Conservation (phyloP, 2,113 vertebrate species). For the Crotalus tigris region DNA sequence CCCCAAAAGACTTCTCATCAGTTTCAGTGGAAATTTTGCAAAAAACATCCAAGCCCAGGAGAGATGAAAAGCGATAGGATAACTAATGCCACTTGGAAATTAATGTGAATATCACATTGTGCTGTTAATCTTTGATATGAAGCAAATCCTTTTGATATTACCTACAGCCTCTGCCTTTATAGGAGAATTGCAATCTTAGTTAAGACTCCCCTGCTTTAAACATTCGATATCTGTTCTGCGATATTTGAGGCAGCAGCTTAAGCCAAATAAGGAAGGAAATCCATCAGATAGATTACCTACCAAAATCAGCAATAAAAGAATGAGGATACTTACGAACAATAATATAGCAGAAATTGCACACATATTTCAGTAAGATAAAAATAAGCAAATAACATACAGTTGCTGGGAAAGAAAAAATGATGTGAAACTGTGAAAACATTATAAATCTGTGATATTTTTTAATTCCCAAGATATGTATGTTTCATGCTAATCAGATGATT, state of each 20-base stretch:
- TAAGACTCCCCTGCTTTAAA: constrained; percentile 8
- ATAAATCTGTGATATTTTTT: constrained; percentile 44
- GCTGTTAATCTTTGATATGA: not conserved
- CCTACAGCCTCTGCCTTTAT: constrained; percentile 2
- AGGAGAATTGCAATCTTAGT: constrained; percentile 25
- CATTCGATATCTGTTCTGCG: constrained; percentile 26
- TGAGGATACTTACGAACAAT: constrained; percentile 10
- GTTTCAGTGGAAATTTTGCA: not conserved
- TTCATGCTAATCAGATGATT: constrained; percentile 46
- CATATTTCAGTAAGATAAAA: constrained; percentile 22
- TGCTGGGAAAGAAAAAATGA: constrained; percentile 53
- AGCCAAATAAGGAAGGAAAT: constrained; percentile 5
- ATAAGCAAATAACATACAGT: constrained; percentile 54
- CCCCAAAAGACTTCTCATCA: not conserved
- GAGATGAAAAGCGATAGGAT: not conserved
- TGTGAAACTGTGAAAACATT: constrained; percentile 46
- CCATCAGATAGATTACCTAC: constrained; percentile 45
- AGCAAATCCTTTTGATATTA: not conserved
- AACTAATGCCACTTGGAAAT: constrained; percentile 24
- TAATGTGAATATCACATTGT: not conserved
- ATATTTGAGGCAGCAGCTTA: constrained; percentile 29
- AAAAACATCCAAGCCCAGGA: not conserved
- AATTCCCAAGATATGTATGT: constrained; percentile 51
- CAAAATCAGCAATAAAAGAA: constrained; percentile 28
- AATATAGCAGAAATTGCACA: constrained; percentile 44